These are phyloP conservation scores for Gastracanthus pulcherrimus DNA, from an alignment of 2,888 invertebrate genomes.

Conservation along the genomic window DNA sequence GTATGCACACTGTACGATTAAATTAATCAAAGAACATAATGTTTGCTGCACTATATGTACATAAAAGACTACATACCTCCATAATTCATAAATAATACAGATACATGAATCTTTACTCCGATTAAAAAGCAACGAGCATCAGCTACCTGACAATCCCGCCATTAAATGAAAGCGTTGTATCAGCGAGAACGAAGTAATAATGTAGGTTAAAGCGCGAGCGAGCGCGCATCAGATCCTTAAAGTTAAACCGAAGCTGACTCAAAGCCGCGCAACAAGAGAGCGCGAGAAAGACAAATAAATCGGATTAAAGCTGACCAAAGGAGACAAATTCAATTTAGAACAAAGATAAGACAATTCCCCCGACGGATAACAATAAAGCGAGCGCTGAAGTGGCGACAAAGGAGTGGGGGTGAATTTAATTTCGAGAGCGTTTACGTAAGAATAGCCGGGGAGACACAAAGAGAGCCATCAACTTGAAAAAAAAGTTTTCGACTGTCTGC, in stretches of 20 bases:
- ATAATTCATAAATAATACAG: not conserved
- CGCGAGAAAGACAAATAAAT: constrained; percentile 13
- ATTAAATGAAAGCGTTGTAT: constrained; percentile 2
- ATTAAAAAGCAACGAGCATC: not conserved
- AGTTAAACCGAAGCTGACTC: constrained; percentile 41
- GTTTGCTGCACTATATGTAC: too few species aligned
- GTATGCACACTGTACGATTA: too few species aligned
- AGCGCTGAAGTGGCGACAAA: not conserved
- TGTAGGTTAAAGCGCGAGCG: not conserved
- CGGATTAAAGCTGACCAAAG: constrained; percentile 46
- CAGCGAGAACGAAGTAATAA: not conserved
- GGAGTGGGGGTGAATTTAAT: not conserved
- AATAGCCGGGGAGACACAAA: not conserved
- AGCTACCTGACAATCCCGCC: not conserved
- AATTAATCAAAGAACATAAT: too few species aligned
- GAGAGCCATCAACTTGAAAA: not conserved
- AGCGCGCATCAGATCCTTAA: not conserved
- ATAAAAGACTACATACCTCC: too few species aligned
- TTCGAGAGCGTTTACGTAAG: not conserved
- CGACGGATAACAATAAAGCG: constrained; percentile 14
- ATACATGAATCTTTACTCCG: not conserved
- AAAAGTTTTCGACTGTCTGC: not conserved
- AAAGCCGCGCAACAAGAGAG: not conserved
- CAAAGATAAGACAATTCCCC: constrained; percentile 9
- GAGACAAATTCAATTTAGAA: constrained; percentile 45